Base-by-base conservation (phyloP, 2,797 vertebrate genomes). In the Sebastes hubbsi region DNA sequence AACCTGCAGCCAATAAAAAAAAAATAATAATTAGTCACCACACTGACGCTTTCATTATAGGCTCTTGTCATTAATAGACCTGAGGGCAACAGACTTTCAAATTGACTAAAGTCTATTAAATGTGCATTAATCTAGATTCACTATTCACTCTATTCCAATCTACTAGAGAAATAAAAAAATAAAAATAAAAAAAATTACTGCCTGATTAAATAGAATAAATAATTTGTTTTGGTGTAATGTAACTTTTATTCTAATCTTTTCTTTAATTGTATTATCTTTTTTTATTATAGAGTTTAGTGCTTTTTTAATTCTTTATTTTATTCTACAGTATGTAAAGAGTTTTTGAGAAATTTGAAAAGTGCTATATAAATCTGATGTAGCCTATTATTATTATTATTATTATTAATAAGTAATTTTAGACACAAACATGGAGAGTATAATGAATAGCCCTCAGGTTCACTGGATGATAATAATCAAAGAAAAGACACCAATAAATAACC, bases 11-110 rank as follows among this genome's bases (percentile, higher is more conserved):
- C 18, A 9, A 8, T 20, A 22, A 4, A 0, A 20, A 20, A 11
- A 25, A 2, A 25, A 25, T 3, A 3, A 25, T 25, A 25, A 63
- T 80, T 7, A 73, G 18, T 81, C 72, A 58, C 1, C 36, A 3
- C 8, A 20, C 8, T 46, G 49, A 58, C 60, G 72, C 55, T 75
- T 77, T 67, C 18, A 82, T 74, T 55, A 56, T 24, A 38, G 36
- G 34, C 6, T 14, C 29, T 11, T 42, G 25, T 82, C 66, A 54
- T 11, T 16, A 22, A 29, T 38, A 5, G 56, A 4, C 64, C 34
- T 38, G 18, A 14, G 11, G 4, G 49, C 42, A 18, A 42, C 38
- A 42, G 38, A 1, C 25, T 25, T 25, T 25, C 25, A 25, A 25
- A 25, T 25, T 25, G 25, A 25, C 3, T 18, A 5, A 25, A 70